A percentile compares a stretch with the other conserved stretches of the same genome.
These are phyloP conservation scores for Drosophila pseudotalamancana DNA, from an alignment of 2,888 invertebrate species.

Conservation along the genomic window DNA sequence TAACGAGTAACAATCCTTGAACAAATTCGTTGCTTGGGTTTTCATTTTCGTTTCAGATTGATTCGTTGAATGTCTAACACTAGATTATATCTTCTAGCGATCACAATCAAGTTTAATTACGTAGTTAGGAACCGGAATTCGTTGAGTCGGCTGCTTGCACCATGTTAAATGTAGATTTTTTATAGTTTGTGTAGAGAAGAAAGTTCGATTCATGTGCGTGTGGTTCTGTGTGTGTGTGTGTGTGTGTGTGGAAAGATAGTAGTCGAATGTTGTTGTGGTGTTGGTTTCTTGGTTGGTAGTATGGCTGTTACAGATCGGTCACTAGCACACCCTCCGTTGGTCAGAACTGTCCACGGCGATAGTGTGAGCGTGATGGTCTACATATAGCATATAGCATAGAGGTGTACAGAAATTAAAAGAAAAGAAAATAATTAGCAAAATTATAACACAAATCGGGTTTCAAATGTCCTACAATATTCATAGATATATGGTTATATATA, in stretches of 20 bases:
- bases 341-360: slow-evolving; percentile 84
- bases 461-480: slow-evolving; percentile 47
- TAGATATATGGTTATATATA: background rate
- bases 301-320: slow-evolving; percentile 81
- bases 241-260: slow-evolving; percentile 54
- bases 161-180: slow-evolving; percentile 38
- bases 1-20: slow-evolving; percentile 39
- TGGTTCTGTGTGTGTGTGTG: slow-evolving; percentile 28
- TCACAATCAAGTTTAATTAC: slow-evolving; percentile 65
- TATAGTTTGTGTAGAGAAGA: slow-evolving; percentile 37
- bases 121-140: slow-evolving; percentile 45
- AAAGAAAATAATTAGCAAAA: slow-evolving; percentile 76
- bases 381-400: slow-evolving; percentile 50
- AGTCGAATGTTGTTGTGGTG: slow-evolving; percentile 31
- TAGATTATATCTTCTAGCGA: slow-evolving; percentile 55
- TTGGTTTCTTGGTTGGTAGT: slow-evolving; percentile 11
- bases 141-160: slow-evolving; percentile 56
- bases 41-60: slow-evolving; percentile 14
- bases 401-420: slow-evolving; percentile 72
- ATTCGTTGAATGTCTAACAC: slow-evolving; percentile 41
- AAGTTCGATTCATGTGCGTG: slow-evolving; percentile 32
- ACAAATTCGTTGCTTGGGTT: slow-evolving; percentile 45
- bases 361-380: slow-evolving; percentile 84
- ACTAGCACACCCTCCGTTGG: slow-evolving; percentile 82
- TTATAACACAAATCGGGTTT: slow-evolving; percentile 53